Base-by-base conservation (phyloP, 2,113 vertebrate genomes). In the Haliaeetus leucogaster region DNA sequence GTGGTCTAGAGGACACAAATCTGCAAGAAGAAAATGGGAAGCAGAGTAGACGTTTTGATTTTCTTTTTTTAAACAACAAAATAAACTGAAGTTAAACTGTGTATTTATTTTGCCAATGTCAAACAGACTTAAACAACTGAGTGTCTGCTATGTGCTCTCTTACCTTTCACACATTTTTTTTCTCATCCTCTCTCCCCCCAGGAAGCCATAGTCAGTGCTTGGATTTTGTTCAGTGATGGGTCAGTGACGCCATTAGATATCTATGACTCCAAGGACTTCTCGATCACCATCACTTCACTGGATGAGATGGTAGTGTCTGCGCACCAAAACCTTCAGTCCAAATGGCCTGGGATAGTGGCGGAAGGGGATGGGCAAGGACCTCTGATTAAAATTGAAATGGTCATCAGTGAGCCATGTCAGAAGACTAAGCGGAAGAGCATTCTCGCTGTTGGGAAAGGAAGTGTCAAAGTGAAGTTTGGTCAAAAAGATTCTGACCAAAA, bases 181-280 rank as follows among this genome's bases (percentile, higher is more conserved):
- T 26, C 38, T 55, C 43, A 6, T 50, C 20, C 45, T 77, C 14
- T 82, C 45, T 52, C 13, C 20, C 29, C 19, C 47, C 97, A 99
- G 99, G 99, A 99, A 95, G 99, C 99, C 13, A 95, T 98, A 40
- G 98, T 99, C 97, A 99, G 99, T 7, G 98, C 98, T 2, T 99
- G 99, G 99, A 98, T 99, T 86, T 97, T 99, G 96, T 99, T 99
- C 98, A 99, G 99, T 3, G 99, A 99, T 7, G 99, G 99, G 16
- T 98, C 99, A 1, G 99, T 99, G 92, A 99, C 99, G 1, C 99
- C 99, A 1, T 97, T 99, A 11, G 99, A 99, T 82, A 99, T 99
- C 92, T 99, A 99, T 7, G 99, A 99, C 85, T 97, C 99, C 50
- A 99, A 99, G 94, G 99, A 99, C 95, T 99, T 99, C 93, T 99